Evolutionary conservation across 2,113 vertebrate genomes (phyloP), one percentile per base, ranked within the genome.

Genomic region (Acanthisitta chloris): DNA sequence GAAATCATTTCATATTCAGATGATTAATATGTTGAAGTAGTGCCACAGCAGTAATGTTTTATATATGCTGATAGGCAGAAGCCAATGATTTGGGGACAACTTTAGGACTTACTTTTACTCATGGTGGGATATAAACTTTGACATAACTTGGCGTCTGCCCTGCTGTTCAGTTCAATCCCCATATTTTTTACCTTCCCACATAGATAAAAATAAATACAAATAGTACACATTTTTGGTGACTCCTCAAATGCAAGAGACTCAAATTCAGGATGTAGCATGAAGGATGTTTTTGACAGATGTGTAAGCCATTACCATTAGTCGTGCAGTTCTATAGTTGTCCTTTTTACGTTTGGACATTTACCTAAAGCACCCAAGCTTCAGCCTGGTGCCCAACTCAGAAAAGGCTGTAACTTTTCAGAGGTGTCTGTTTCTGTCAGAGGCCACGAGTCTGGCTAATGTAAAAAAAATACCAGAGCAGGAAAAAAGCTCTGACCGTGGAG

Each of bases 1-100:
- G 95, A 97, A 93, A 88, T 86, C 4, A 93, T 58, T 52, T 95
- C 43, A 59, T 93, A 93, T 82, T 96, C 81, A 89, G 46, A 86
- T 97, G 89, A 93, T 95, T 96, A 96, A 96, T 96, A 85, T 38
- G 15, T 90, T 97, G 96, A 97, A 96, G 78, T 78, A 82, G 62
- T 96, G 90, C 94, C 96, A 94, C 45, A 81, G 52, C 76, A 81
- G 29, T 92, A 64, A 81, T 66, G 66, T 85, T 97, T 83, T 89
- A 45, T 24, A 77, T 69, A 76, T 67, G 61, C 91, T 74, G 54
- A 88, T 96, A 25, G 43, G 55, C 45, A 66, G 83, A 96, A 96
- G 85, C 90, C 40, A 88, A 91, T 55, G 70, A 49, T 87, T 92
- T 97, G 51, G 73, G 94, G 88, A 54, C 92, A 88, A 72, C 88